These are phyloP conservation scores for Eonycteris spelaea DNA, from an alignment of 2,113 vertebrate species.

Conservation along the genomic window DNA sequence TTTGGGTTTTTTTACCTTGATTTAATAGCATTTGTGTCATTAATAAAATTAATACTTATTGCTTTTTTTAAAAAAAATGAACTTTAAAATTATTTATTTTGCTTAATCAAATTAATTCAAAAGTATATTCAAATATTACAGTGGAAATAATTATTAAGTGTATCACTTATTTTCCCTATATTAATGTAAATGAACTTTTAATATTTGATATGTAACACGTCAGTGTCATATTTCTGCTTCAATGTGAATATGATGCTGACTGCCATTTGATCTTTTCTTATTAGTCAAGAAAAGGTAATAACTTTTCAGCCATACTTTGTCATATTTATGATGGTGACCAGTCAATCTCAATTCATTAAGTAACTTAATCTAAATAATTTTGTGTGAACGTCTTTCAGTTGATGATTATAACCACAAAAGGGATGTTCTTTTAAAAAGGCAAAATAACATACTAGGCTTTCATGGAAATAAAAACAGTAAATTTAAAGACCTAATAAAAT, in stretches of 20 bases:
- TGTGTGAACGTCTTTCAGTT: conserved; percentile 32
- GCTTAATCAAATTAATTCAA: neutral
- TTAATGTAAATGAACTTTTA: neutral
- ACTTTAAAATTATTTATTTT: neutral
- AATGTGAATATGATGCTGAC: neutral
- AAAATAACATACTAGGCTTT: neutral
- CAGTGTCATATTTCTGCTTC: neutral
- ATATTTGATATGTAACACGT: neutral
- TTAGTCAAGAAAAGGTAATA: neutral
- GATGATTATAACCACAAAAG: neutral
- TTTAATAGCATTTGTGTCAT: neutral
- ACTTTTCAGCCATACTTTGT: neutral
- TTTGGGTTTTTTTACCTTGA: neutral
- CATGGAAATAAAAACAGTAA: conserved; percentile 18
- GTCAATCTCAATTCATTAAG: neutral
- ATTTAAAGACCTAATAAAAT: conserved; percentile 10
- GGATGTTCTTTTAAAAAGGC: neutral
- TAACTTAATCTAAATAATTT: conserved; percentile 38
- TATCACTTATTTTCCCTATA: neutral
- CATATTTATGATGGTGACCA: neutral
- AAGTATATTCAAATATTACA: neutral
- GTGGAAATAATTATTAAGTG: neutral
- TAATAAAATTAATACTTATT: neutral
- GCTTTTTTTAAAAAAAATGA: neutral
- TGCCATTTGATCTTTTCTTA: neutral